These are phyloP conservation scores for Hypanus sabinus DNA, from an alignment of 2,113 vertebrate genomes.

Conservation along the genomic window DNA sequence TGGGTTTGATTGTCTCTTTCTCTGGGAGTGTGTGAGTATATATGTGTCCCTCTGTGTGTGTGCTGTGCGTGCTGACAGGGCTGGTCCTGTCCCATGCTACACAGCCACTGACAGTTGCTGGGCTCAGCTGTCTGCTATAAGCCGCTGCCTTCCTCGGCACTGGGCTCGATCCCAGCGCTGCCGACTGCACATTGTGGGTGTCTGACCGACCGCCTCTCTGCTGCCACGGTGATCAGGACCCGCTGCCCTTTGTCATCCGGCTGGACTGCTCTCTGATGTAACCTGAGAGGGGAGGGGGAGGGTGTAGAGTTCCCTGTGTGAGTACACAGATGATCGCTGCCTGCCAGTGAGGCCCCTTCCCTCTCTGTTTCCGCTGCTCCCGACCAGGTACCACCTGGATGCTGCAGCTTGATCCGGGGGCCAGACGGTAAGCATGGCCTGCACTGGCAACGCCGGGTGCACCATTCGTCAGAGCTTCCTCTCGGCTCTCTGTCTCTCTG, in stretches of 20 bases:
- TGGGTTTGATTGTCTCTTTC: too few relatives aligned
- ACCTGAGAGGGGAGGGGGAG: background rate
- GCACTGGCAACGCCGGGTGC: background rate
- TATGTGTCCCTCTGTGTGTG: background rate
- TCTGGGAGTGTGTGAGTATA: background rate
- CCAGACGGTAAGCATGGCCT: background rate
- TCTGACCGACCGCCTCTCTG: background rate
- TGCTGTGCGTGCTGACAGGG: background rate
- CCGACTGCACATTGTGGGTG: background rate
- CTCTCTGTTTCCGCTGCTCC: background rate
- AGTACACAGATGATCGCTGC: background rate
- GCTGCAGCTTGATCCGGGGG: background rate
- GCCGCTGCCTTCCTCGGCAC: background rate
- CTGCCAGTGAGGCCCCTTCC: background rate
- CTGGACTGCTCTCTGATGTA: background rate
- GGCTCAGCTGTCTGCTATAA: background rate
- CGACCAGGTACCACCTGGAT: background rate
- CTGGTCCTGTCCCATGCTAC: background rate
- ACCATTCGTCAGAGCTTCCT: background rate
- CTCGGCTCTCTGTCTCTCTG: conserved; percentile 33
- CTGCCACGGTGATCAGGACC: background rate
- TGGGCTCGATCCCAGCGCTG: background rate
- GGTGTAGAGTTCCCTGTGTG: background rate
- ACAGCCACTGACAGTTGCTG: background rate
- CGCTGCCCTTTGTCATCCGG: background rate